phyloP scores from a whole-genome alignment of 2,888 invertebrate species.

The Tiphia femorata region DNA sequence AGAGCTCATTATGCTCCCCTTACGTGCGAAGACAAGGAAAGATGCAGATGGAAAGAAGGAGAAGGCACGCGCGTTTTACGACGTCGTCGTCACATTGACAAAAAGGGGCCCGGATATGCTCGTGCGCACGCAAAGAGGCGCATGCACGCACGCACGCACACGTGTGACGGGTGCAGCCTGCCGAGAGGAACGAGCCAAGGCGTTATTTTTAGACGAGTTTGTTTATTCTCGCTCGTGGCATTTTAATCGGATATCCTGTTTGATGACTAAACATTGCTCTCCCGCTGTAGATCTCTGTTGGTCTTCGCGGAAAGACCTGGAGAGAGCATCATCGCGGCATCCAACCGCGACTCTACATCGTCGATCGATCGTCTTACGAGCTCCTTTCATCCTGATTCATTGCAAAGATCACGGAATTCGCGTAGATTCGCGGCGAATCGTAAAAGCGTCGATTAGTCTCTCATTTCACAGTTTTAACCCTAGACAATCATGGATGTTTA shows the following conservation, averaged over 20 bases:
- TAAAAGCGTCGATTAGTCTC: too few species aligned
- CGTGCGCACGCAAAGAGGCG: slow-evolving; percentile 1
- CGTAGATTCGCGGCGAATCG: neutral
- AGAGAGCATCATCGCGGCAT: neutral
- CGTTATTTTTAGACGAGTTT: slow-evolving; percentile 36
- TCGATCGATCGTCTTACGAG: neutral
- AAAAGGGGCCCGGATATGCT: slow-evolving; percentile 39
- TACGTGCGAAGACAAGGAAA: too few species aligned
- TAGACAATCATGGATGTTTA: too few species aligned
- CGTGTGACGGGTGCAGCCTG: neutral
- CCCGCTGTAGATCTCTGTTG: slow-evolving; percentile 2
- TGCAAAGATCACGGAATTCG: neutral
- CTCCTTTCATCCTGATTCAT: neutral
- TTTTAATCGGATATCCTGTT: slow-evolving; percentile 50
- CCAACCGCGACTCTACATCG: neutral
- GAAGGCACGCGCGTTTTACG: slow-evolving; percentile 17
- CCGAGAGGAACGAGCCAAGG: slow-evolving; percentile 23
- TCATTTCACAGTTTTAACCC: too few species aligned
- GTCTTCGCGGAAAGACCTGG: neutral
- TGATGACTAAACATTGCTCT: slow-evolving; percentile 33
- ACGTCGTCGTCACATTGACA: slow-evolving; percentile 36
- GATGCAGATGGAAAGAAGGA: neutral
- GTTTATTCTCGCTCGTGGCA: slow-evolving; percentile 40
- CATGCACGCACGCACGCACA: neutral
- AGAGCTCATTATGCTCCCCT: too few species aligned